These are phyloP conservation scores for Thamnophis sirtalis DNA, from an alignment of 2,113 vertebrate genomes.

Conservation along the genomic window DNA sequence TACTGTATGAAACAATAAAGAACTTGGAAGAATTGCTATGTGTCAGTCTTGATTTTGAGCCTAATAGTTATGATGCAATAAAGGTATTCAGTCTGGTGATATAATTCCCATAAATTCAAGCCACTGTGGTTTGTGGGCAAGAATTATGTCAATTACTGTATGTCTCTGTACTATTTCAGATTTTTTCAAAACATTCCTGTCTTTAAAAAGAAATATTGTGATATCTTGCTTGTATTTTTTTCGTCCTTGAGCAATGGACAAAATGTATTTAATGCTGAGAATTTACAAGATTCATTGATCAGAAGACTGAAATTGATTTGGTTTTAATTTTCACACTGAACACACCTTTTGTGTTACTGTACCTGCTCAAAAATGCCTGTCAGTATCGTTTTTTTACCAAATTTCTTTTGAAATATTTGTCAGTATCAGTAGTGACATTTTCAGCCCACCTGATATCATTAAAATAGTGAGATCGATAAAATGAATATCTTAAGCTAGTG, in stretches of 20 bases:
- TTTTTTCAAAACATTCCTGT: neutral
- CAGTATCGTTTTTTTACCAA: neutral
- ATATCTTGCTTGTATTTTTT: neutral
- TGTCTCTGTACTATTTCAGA: neutral
- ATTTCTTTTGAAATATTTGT: neutral
- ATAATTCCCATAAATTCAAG: neutral
- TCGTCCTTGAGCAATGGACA: too few species aligned
- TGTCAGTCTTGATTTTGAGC: neutral
- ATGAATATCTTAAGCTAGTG: neutral
- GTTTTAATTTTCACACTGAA: neutral
- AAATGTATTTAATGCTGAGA: neutral
- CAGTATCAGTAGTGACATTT: neutral
- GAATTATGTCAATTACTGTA: neutral
- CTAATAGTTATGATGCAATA: neutral
- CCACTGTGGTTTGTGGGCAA: neutral
- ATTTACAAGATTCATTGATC: neutral
- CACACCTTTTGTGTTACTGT: neutral
- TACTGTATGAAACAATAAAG: neutral
- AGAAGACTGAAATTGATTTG: neutral
- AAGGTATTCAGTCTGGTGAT: neutral
- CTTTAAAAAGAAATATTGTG: neutral
- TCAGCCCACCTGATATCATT: neutral
- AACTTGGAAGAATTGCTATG: neutral
- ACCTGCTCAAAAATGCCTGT: neutral
- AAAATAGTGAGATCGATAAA: neutral